Evolutionary conservation across 2,113 vertebrate genomes (phyloP).

Genomic region (Rhea americana): DNA sequence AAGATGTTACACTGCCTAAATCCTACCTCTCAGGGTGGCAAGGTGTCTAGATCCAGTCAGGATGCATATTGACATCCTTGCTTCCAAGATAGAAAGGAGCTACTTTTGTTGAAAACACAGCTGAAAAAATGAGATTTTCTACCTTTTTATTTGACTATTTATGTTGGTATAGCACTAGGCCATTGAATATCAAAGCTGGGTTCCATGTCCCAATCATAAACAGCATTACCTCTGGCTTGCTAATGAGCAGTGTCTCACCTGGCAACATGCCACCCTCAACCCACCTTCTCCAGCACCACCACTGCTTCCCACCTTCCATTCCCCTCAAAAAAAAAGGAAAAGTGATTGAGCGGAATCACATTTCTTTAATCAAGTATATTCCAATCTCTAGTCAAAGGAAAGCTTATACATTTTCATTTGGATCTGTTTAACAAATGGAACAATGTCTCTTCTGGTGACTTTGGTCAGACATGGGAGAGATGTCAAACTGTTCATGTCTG

Average conservation of each 20-base stretch:
- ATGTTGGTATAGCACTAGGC: rapidly evolving
- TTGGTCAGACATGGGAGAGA: background rate
- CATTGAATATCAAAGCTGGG: background rate
- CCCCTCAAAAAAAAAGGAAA: background rate
- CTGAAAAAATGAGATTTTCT: background rate
- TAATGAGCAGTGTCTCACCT: background rate
- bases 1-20: no score
- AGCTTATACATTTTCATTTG: background rate
- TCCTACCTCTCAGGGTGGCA: no score
- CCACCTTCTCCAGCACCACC: background rate
- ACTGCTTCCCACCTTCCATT: background rate
- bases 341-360: background rate
- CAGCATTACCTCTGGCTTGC: background rate
- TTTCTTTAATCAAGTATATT: background rate
- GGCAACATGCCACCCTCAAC: background rate
- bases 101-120: no score
- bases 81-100: no score
- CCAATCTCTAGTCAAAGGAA: background rate
- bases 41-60: no score
- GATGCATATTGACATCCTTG: no score
- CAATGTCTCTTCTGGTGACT: background rate
- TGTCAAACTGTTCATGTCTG: background rate
- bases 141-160: background rate
- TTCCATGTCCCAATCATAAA: background rate
- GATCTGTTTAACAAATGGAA: background rate